Evolutionary conservation across 2,797 vertebrate species (phyloP), one percentile per base, ranked within the genome.

Genomic region (Apogon talboti): DNA sequence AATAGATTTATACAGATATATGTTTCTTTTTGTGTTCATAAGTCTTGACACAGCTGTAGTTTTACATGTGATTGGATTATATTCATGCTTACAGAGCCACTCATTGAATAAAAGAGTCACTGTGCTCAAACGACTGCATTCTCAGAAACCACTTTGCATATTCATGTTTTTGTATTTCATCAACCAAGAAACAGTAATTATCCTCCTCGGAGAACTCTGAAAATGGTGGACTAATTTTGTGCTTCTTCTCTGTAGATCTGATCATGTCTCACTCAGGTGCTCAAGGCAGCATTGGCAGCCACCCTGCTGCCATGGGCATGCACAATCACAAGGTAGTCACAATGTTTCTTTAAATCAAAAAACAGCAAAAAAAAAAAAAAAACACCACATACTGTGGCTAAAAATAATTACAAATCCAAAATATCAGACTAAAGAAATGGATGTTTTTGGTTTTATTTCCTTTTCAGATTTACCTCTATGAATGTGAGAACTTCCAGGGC

Each of bases 401-500:
- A 21, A 16, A 61, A 63, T 2, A 4, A 44, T 10, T 2, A 16
- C 19, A 14, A 11, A 21, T 9, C 56, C 8, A 18, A 41, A 35
- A 28, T 41, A 47, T 42, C 41, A 41, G 2, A 48, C 24, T 10
- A n/a, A 11, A 64, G 5, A 40, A 54, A 68, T n/a, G 0, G 33
- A 44, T 15, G 6, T 3, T 18, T 15, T 56, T 3, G 11, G 1
- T 3, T 18, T 57, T 12, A 76, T 52, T 52, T 18, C 30, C 41
- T 66, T 56, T 55, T 21, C 81, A 96, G 94, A 93, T 95, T 40
- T 93, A 88, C 85, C 84, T 95, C 78, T 95, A 89, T 50, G 95
- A 96, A 67, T 92, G 58, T 10, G 95, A 96, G 80, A 95, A 95
- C 84, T 96, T 96, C 91, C 95, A 95, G 71, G 95, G 95, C 8